phyloP scores from a whole-genome alignment of 35 echinoderm and acorn worm species.

The Anneissia japonica region DNA sequence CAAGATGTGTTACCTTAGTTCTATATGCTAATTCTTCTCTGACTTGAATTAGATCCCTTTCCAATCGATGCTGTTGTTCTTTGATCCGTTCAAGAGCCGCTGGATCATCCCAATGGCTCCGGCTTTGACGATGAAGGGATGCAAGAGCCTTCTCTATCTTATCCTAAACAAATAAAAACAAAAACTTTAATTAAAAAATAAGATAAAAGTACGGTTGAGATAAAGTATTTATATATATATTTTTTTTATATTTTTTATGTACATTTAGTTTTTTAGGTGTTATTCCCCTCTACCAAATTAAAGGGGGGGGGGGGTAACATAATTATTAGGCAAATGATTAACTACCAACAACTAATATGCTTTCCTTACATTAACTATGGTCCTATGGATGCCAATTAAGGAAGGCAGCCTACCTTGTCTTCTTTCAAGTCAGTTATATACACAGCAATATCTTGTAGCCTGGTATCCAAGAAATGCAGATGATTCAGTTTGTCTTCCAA shows the following conservation, averaged over 20 bases:
- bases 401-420: conserved; percentile 67
- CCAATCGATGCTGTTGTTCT: conserved; percentile 61
- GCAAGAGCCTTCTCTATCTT: conserved; percentile 75
- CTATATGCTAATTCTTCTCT: conserved; percentile 79
- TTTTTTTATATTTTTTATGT: too few species aligned
- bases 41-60: conserved; percentile 72
- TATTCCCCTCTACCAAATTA: too few species aligned
- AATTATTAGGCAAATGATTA: too few species aligned
- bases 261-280: too few species aligned
- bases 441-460: conserved; percentile 72
- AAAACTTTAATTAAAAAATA: not conserved
- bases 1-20: conserved; percentile 60
- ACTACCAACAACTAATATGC: too few species aligned
- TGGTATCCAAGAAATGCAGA: conserved; percentile 64
- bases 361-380: too few species aligned
- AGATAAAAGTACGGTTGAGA: too few species aligned
- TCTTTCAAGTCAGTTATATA: conserved; percentile 67
- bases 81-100: conserved; percentile 48
- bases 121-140: conserved; percentile 35
- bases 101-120: conserved; percentile 63
- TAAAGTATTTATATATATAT: not conserved
- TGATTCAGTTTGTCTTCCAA: conserved; percentile 76
- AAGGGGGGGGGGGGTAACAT: too few species aligned
- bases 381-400: too few species aligned
- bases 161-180: conserved; percentile 41